Percentiles rank a stretch among this genome's conserved stretches.
Conservation (phyloP, 2,888 invertebrate species). For the Nomada hirtipes region DNA sequence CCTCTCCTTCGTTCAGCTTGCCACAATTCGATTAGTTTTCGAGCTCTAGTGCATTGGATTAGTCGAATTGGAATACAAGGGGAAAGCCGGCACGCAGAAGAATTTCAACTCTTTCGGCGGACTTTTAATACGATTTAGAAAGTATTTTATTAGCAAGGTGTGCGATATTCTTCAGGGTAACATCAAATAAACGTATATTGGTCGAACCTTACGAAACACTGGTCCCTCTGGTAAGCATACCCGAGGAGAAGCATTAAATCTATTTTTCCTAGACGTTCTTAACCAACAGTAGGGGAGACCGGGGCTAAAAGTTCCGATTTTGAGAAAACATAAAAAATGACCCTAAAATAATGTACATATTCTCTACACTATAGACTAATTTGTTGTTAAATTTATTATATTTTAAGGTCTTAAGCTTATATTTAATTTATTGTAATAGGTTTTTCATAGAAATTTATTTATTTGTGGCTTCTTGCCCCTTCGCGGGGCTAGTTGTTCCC, state of each 20-base stretch:
- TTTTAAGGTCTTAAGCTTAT: too few species aligned
- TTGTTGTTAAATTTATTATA: too few species aligned
- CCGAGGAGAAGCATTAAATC: not conserved
- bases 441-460: too few species aligned
- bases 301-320: too few species aligned
- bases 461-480: too few species aligned
- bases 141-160: constrained; percentile 39
- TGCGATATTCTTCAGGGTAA: not conserved
- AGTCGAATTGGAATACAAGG: constrained; percentile 13
- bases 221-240: not conserved
- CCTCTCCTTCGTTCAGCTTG: too few species aligned
- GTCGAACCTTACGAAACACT: not conserved
- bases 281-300: too few species aligned
- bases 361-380: too few species aligned
- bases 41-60: not conserved
- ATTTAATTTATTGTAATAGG: too few species aligned
- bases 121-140: constrained; percentile 50
- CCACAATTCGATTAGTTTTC: not conserved
- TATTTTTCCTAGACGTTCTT: not conserved
- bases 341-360: too few species aligned
- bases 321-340: too few species aligned
- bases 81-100: constrained; percentile 24
- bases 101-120: constrained; percentile 41
- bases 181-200: not conserved
- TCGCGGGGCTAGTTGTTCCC: too few species aligned